Evolutionary conservation across 2,113 vertebrate genomes (phyloP), one percentile per base, ranked within the genome.

Genomic region (mouse (Mus musculus)): DNA sequence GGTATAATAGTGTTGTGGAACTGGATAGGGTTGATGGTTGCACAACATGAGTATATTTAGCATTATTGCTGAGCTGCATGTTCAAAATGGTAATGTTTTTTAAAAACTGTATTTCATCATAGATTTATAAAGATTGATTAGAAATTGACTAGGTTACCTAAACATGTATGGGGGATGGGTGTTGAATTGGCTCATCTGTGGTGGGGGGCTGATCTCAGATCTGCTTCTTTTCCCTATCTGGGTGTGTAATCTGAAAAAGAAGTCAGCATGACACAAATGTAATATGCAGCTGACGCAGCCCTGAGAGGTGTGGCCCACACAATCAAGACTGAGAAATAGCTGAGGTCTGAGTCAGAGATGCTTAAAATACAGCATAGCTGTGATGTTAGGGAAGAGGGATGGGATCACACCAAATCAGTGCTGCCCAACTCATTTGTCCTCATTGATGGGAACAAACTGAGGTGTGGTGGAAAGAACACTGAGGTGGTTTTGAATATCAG

Each of bases 321-420:
- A 80, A 76, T 78, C 80, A 95, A 95, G 84, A 72, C 87, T 26
- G 77, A 75, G 65, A 75, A 96, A 91, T 89, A 90, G 84, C 86
- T 88, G 42, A 94, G 92, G 93, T 93, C 72, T 96, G 95, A 95
- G 67, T 95, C 89, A 96, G 96, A 95, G 84, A 84, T 42, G 56
- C 76, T 92, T 59, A 94, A 95, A 97, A 96, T 94, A 97, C 46
- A 59, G 67, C 72, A n/a, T 87, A 52, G 46, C 59, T 8, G 33
- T 91, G 86, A 95, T 87, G 95, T 89, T 92, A 95, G 94, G 42
- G 94, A 73, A 72, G 67, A 65, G 63, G n/a, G 63, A 72, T 17
- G 36, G 39, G 65, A 61, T 4, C 17, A 76, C 26, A 1, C 16
- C 88, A 80, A 46, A n/a, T 24, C 36, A 61, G 26, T 36, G 86